Percentiles rank a stretch among this genome's conserved stretches.
These are phyloP conservation scores for Cheilosia variabilis DNA, from an alignment of 2,888 invertebrate genomes.

Conservation along the genomic window DNA sequence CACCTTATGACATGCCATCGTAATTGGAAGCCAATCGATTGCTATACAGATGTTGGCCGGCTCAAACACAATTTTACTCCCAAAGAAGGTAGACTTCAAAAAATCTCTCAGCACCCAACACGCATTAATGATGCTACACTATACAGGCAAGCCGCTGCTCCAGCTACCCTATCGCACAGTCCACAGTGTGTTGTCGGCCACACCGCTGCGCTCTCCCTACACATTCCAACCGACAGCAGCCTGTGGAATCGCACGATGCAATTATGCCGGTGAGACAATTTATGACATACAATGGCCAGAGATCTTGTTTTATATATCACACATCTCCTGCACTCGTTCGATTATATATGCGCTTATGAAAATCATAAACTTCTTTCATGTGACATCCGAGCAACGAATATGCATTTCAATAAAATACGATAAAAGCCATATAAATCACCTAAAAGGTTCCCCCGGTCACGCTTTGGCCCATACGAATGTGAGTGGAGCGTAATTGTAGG, in stretches of 20 bases:
- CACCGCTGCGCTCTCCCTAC: constrained; percentile 29
- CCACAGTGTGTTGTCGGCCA: constrained; percentile 22
- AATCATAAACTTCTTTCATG: constrained; percentile 83
- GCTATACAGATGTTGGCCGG: constrained; percentile 55
- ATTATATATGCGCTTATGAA: constrained; percentile 82
- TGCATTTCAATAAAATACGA: constrained; percentile 84
- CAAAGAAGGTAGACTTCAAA: constrained; percentile 54
- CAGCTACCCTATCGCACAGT: constrained; percentile 53
- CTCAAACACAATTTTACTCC: constrained; percentile 54
- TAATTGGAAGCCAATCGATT: constrained; percentile 68
- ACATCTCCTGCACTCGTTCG: constrained; percentile 72
- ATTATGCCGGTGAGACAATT: constrained; percentile 77
- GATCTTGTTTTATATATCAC: constrained; percentile 77
- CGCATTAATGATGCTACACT: constrained; percentile 68
- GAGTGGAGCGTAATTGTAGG: constrained; percentile 42
- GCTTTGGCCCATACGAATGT: constrained; percentile 48
- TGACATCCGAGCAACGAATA: constrained; percentile 84
- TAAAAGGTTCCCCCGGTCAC: constrained; percentile 73
- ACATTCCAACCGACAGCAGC: constrained; percentile 43
- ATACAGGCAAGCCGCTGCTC: constrained; percentile 30
- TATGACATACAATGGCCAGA: constrained; percentile 77
- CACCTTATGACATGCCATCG: constrained; percentile 38
- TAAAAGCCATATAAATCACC: constrained; percentile 84
- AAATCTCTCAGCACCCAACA: constrained; percentile 43
- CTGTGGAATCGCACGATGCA: constrained; percentile 73